phyloP scores from a whole-genome alignment of 2,113 vertebrate species.

The Pholis gunnellus region DNA sequence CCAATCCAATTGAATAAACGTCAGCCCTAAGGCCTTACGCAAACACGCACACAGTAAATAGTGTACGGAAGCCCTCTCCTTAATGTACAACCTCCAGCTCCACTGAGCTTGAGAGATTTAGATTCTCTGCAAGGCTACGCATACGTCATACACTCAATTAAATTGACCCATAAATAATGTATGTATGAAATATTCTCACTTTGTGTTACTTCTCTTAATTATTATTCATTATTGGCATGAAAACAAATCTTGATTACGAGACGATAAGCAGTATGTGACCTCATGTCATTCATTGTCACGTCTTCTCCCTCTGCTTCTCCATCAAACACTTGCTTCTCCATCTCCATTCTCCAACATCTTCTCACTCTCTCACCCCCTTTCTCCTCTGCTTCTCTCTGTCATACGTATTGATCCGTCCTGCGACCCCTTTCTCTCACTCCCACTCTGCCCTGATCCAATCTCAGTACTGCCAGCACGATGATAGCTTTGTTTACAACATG shows the following conservation, averaged over 20 bases:
- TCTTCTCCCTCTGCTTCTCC: neutral
- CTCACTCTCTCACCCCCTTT: neutral
- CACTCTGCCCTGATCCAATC: conserved; percentile 51
- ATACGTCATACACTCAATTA: conserved; percentile 16
- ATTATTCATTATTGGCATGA: conserved; percentile 12
- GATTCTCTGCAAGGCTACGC: neutral
- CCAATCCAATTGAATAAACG: conserved; percentile 17
- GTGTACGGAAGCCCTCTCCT: neutral
- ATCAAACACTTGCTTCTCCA: too few relatives aligned
- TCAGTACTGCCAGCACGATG: conserved; percentile 47
- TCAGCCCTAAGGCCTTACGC: conserved; percentile 6
- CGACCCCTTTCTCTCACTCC: conserved; percentile 25
- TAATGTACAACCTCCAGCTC: conserved; percentile 27
- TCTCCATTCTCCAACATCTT: neutral
- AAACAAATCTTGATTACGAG: neutral
- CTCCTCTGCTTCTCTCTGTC: conserved; percentile 23
- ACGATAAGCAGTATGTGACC: neutral
- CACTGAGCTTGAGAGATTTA: neutral
- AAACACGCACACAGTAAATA: neutral
- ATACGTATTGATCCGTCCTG: conserved; percentile 46
- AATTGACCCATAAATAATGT: neutral
- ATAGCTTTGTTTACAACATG: conserved; percentile 60
- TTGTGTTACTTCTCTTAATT: neutral
- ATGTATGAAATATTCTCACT: neutral
- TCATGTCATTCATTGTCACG: neutral